Percentiles rank a stretch among this genome's conserved stretches.
These are phyloP conservation scores for Campoletis sonorensis DNA, from an alignment of 1,140 invertebrate species.

Conservation along the genomic window DNA sequence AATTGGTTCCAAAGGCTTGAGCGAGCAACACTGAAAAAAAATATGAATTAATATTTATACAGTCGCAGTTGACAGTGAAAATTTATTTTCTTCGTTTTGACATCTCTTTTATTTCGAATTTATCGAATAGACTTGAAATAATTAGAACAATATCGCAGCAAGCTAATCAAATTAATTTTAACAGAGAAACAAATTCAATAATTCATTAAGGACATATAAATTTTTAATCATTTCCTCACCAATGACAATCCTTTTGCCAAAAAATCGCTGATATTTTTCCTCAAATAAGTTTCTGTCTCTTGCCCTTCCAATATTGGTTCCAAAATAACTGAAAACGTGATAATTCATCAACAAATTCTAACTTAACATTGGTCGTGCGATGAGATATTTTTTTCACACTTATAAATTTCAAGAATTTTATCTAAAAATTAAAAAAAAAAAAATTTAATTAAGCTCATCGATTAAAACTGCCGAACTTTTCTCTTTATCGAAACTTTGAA, in stretches of 20 bases:
- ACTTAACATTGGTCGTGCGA: neutral
- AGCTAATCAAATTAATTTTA: too few species aligned
- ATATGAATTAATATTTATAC: neutral
- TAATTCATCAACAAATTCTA: neutral
- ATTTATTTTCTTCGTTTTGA: neutral
- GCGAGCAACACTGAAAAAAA: constrained; percentile 76
- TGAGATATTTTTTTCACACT: too few species aligned
- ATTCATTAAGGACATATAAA: neutral
- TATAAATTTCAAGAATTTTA: too few species aligned
- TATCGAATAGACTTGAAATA: too few species aligned
- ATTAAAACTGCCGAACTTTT: too few species aligned
- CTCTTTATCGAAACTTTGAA: too few species aligned
- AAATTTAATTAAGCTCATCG: too few species aligned
- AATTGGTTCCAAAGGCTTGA: constrained; percentile 85
- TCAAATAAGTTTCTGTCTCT: constrained; percentile 82
- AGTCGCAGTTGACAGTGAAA: neutral
- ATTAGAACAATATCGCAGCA: too few species aligned
- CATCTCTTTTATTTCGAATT: neutral
- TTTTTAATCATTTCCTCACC: constrained; percentile 68
- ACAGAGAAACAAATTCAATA: too few species aligned
- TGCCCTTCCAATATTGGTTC: constrained; percentile 78
- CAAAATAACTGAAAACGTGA: constrained; percentile 76
- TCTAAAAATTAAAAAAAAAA: too few species aligned
- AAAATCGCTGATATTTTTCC: constrained; percentile 80
- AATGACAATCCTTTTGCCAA: constrained; percentile 83